Evolutionary conservation across 2,113 vertebrate genomes (phyloP), one percentile per base, ranked within the genome.

Genomic region (Uria aalge): DNA sequence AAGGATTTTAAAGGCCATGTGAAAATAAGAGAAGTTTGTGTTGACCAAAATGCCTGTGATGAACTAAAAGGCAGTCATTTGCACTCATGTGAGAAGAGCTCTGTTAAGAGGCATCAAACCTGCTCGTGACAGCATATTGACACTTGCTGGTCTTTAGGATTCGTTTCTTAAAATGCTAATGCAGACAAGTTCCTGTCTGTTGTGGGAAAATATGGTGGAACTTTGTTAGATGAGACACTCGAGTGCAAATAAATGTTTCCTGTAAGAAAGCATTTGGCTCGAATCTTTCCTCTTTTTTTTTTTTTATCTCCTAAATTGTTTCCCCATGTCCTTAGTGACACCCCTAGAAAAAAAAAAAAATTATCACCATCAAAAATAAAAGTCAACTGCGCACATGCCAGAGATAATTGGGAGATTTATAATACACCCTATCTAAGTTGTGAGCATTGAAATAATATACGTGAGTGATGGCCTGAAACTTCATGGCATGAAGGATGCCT

Each of bases 211-310:
- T 87, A 96, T 92, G 86, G 83, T 71, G 56, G 69, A 96, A 87
- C 90, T 94, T 74, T 94, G 71, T 86, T 92, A 96, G 90, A 97
- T 88, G 88, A 97, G 86, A 94, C 71, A 92, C 52, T 95, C 53
- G 9, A 95, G 79, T 92, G 91, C 63, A 96, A 98, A 95, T 93
- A 85, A 92, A 90, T 94, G 86, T 97, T 96, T 97, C 96, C 92
- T 95, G 93, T 91, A 97, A 92, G 91, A 96, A 95, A 92, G 87
- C 90, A 82, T 96, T 97, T 95, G 83, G 62, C 76, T 96, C 20
- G 16, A 91, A 95, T 90, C 40, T 95, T 81, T 62, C 63, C 48
- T 68, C 11, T 27, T 57, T 63, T 64, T n/a, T 63, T 47, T 66
- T 91, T 91, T 91, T 41, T 6, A 56, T 84, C 77, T 95, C 76